A percentile compares a stretch with the other conserved stretches of the same genome.
These are phyloP conservation scores for Hycleus phaleratus DNA, from an alignment of 1,140 invertebrate species.

Conservation along the genomic window DNA sequence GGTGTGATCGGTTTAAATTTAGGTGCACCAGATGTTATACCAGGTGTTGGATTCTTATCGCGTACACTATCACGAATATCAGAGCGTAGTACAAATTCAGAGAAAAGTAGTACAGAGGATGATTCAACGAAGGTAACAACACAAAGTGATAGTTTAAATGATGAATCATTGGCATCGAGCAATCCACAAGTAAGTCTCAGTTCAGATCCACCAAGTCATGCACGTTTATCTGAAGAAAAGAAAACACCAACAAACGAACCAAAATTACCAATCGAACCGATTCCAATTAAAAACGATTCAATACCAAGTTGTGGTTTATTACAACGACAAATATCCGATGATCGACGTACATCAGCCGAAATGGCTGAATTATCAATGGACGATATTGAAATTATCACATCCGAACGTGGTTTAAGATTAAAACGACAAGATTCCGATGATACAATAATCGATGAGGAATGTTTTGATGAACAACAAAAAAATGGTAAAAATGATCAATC, in stretches of 20 bases:
- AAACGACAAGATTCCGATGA: conserved; percentile 40
- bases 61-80: conserved; percentile 78
- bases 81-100: conserved; percentile 78
- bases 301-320: conserved; percentile 33
- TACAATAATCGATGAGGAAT: conserved; percentile 40
- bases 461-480: conserved; percentile 28
- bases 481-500: conserved; percentile 37
- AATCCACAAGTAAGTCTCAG: conserved; percentile 78
- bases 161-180: conserved; percentile 72
- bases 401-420: conserved; percentile 36
- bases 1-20: conserved; percentile 40
- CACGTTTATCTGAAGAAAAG: conserved; percentile 49
- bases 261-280: conserved; percentile 20
- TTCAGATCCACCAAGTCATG: conserved; percentile 66
- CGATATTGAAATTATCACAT: conserved; percentile 45
- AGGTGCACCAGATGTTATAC: conserved; percentile 53
- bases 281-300: conserved; percentile 20
- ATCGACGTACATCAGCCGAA: conserved; percentile 70
- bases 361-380: conserved; percentile 74
- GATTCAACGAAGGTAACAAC: conserved; percentile 74
- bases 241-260: conserved; percentile 31
- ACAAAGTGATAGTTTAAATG: conserved; percentile 71
- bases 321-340: conserved; percentile 56
- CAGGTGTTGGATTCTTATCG: conserved; percentile 59
- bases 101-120: conserved; percentile 71